phyloP scores from a whole-genome alignment of 1,140 invertebrate species.

The Pygmarrhopalites habei region DNA sequence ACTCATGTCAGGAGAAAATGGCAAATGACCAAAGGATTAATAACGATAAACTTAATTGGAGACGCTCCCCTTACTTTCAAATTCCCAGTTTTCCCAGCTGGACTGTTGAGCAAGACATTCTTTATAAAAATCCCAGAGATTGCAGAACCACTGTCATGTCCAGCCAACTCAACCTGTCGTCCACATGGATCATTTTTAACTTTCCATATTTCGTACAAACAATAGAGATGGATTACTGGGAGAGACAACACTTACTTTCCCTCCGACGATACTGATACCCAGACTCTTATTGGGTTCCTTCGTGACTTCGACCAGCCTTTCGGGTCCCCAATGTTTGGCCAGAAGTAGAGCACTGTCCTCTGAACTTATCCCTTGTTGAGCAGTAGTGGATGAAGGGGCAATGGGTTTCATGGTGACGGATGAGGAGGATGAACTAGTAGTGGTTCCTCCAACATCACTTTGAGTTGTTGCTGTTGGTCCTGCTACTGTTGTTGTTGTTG shows the following conservation, averaged over 20 bases:
- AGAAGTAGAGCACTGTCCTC: constrained; percentile 45
- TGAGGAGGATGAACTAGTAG: neutral
- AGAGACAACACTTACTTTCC: constrained; percentile 75
- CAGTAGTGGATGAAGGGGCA: constrained; percentile 13
- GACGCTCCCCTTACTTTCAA: constrained; percentile 69
- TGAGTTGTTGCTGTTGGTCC: too few species aligned
- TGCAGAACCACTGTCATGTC: constrained; percentile 46
- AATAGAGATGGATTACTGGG: too few species aligned
- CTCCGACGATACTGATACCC: constrained; percentile 95
- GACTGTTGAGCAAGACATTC: constrained; percentile 87
- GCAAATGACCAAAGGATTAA: too few species aligned
- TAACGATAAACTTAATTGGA: too few species aligned
- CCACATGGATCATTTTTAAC: too few species aligned
- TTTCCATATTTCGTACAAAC: too few species aligned
- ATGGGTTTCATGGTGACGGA: neutral
- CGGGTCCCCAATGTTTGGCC: constrained; percentile 81
- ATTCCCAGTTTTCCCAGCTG: constrained; percentile 80
- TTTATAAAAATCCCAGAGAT: constrained; percentile 96
- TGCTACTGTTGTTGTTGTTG: too few species aligned
- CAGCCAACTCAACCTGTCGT: too few species aligned
- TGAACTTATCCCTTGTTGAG: constrained; percentile 7
- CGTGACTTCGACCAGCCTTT: constrained; percentile 59
- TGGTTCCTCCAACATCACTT: neutral
- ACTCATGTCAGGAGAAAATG: too few species aligned
- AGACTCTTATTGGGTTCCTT: constrained; percentile 66